Percentiles rank a stretch among this genome's conserved stretches.
phyloP scores from a whole-genome alignment of 2,888 invertebrate genomes.

The Empis stercorea region DNA sequence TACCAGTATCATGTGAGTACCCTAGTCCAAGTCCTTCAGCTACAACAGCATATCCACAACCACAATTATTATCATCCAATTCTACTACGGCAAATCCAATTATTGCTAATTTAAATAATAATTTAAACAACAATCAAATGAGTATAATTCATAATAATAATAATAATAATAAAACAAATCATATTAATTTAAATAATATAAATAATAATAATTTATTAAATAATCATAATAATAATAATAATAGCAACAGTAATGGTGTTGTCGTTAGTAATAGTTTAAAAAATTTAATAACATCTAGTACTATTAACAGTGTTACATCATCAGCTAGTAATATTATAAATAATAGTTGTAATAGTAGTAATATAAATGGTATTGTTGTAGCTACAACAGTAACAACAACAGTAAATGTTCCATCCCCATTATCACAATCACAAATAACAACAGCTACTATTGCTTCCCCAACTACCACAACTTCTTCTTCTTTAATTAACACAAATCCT shows the following conservation, averaged over 20 bases:
- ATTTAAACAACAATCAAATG: constrained; percentile 6
- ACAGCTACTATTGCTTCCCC: neutral
- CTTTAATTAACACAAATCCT: neutral
- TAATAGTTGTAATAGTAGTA: constrained; percentile 6
- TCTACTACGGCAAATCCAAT: constrained; percentile 35
- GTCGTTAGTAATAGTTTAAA: constrained; percentile 17
- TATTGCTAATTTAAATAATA: constrained; percentile 16
- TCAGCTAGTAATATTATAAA: constrained; percentile 5
- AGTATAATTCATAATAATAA: neutral
- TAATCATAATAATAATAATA: constrained; percentile 13
- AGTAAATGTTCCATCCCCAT: neutral
- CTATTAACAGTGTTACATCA: constrained; percentile 10
- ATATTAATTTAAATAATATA: constrained; percentile 12
- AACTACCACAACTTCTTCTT: neutral
- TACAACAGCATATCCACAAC: constrained; percentile 22
- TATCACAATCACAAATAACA: neutral
- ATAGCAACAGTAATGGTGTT: constrained; percentile 18
- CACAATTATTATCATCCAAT: constrained; percentile 13
- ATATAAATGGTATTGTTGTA: constrained; percentile 12
- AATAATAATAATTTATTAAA: constrained; percentile 11
- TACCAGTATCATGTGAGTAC: constrained; percentile 99
- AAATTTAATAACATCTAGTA: constrained; percentile 8
- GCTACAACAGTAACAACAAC: neutral
- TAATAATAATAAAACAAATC: neutral
- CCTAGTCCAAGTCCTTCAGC: constrained; percentile 26